Conservation (phyloP, 2,113 vertebrate genomes). For the Xiphorhynchus elegans region DNA sequence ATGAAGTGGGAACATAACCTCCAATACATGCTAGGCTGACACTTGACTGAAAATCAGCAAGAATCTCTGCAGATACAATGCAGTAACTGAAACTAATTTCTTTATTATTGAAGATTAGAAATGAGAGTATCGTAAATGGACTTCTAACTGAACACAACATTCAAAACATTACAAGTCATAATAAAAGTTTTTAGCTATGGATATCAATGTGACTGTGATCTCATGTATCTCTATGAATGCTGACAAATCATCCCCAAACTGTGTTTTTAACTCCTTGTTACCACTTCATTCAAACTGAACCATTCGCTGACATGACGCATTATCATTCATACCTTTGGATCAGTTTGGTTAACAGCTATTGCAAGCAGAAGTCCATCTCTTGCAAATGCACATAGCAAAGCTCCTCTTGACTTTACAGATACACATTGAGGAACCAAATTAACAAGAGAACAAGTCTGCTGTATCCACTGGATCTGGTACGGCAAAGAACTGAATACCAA, state of each 20-base stretch:
- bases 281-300: neutral
- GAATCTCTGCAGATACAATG: neutral
- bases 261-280: neutral
- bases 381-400: conserved; percentile 85
- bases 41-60: neutral
- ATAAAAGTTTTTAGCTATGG: neutral
- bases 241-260: neutral
- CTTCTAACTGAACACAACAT: neutral
- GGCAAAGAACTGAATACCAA: conserved; percentile 71
- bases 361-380: conserved; percentile 86
- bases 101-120: neutral
- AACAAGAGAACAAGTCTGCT: conserved; percentile 78
- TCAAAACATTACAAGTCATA: neutral
- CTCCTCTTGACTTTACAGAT: conserved; percentile 88
- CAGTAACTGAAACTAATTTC: neutral
- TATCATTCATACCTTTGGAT: conserved; percentile 81
- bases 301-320: neutral
- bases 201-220: neutral
- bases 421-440: conserved; percentile 80
- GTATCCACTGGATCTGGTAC: conserved; percentile 81
- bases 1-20: neutral
- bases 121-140: neutral
- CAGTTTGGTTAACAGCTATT: conserved; percentile 87
- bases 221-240: neutral
- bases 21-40: neutral